These are phyloP conservation scores for Pavo muticus DNA, from an alignment of 2,113 vertebrate species.

Conservation along the genomic window DNA sequence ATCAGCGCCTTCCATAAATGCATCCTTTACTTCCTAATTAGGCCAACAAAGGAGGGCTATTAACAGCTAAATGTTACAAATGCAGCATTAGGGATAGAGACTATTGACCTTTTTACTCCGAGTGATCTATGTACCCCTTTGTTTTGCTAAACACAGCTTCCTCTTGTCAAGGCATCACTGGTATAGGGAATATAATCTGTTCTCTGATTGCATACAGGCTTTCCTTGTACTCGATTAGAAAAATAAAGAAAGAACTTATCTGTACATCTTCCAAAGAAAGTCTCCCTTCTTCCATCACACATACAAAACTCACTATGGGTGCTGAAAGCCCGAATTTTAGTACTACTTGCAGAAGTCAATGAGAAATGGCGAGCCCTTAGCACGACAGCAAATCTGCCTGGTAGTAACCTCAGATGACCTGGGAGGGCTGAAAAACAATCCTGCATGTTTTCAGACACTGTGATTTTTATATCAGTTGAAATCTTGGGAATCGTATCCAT, in stretches of 20 bases:
- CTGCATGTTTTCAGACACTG: not conserved
- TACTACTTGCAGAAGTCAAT: not conserved
- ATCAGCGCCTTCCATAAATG: slow-evolving; percentile 56
- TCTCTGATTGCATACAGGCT: slow-evolving; percentile 63
- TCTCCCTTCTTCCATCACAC: not conserved
- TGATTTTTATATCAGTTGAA: not conserved
- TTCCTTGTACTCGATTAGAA: slow-evolving; percentile 58
- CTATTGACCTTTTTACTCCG: slow-evolving; percentile 57
- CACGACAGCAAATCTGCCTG: not conserved
- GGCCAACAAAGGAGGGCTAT: slow-evolving; percentile 61
- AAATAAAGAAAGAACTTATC: slow-evolving; percentile 59
- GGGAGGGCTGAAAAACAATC: not conserved
- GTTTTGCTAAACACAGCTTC: slow-evolving; percentile 55
- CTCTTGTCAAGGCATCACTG: slow-evolving; percentile 51
- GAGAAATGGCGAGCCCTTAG: not conserved
- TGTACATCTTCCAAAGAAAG: slow-evolving; percentile 13
- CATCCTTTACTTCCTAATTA: slow-evolving; percentile 66
- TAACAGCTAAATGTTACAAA: slow-evolving; percentile 67
- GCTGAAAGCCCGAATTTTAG: slow-evolving; percentile 24
- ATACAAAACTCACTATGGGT: not conserved
- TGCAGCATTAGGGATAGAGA: slow-evolving; percentile 69
- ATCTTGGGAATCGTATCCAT: not conserved
- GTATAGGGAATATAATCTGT: slow-evolving; percentile 55
- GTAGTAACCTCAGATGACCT: slow-evolving; percentile 36
- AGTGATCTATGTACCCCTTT: slow-evolving; percentile 58